Conservation (phyloP, 2,888 invertebrate genomes). For the Arge pagana region DNA sequence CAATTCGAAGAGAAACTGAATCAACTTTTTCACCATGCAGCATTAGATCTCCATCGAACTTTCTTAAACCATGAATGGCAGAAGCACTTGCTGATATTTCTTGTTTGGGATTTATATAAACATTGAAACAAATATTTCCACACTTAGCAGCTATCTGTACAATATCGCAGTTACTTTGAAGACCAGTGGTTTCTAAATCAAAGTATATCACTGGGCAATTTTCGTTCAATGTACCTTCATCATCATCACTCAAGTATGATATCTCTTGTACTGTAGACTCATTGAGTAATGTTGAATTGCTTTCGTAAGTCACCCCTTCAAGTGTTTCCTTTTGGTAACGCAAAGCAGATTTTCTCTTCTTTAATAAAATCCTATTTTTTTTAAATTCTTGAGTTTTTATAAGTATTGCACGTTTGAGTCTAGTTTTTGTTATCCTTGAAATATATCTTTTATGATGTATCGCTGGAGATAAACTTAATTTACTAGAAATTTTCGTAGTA, state of each 20-base stretch:
- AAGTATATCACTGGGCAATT: slow-evolving; percentile 12
- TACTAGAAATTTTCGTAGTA: background rate
- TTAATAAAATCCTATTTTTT: slow-evolving; percentile 8
- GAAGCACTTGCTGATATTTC: slow-evolving; percentile 22
- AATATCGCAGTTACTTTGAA: slow-evolving; percentile 23
- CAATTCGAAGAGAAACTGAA: slow-evolving; percentile 17
- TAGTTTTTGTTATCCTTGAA: background rate
- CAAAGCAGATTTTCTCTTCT: slow-evolving; percentile 6
- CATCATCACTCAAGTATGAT: too few relatives aligned
- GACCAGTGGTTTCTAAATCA: slow-evolving; percentile 28
- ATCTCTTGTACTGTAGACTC: slow-evolving; percentile 16
- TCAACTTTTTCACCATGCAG: slow-evolving; percentile 17
- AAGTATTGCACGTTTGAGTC: background rate
- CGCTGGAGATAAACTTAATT: slow-evolving; percentile 10
- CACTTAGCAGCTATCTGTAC: slow-evolving; percentile 27
- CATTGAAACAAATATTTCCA: slow-evolving; percentile 14
- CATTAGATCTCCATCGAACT: slow-evolving; percentile 17
- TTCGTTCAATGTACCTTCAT: slow-evolving; percentile 1
- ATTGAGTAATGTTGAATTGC: slow-evolving; percentile 12
- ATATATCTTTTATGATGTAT: background rate
- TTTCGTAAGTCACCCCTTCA: slow-evolving; percentile 11
- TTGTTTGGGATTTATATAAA: slow-evolving; percentile 24
- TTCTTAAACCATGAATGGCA: slow-evolving; percentile 22
- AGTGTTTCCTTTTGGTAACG: slow-evolving; percentile 7
- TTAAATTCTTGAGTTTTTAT: slow-evolving; percentile 6